Percentiles rank a stretch among this genome's conserved stretches.
phyloP scores from a whole-genome alignment of 1,140 invertebrate genomes.

The Lepeophtheirus salmonis region DNA sequence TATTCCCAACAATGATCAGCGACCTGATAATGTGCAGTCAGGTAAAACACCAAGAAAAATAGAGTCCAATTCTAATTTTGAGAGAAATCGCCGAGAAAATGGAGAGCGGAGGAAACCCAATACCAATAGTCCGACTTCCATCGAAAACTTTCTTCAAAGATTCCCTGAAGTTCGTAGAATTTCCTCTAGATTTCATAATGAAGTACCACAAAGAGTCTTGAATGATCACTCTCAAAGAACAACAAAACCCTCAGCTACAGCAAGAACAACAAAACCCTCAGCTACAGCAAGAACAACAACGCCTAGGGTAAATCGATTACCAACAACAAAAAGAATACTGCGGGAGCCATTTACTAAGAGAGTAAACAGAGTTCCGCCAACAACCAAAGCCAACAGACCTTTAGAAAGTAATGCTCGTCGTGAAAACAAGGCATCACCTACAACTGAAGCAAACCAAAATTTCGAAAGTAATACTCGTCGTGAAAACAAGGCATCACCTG shows the following conservation, averaged over 20 bases:
- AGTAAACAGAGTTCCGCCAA: not conserved
- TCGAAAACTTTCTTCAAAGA: slow-evolving; percentile 15
- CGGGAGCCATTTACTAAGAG: not conserved
- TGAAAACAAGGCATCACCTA: too few relatives aligned
- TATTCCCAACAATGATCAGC: too few relatives aligned
- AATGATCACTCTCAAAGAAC: not conserved
- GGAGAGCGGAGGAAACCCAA: not conserved
- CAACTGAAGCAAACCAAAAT: too few relatives aligned
- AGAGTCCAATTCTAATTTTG: not conserved
- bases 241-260: not conserved
- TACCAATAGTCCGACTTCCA: slow-evolving; percentile 1
- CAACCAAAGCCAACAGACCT: not conserved
- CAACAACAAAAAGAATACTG: slow-evolving; percentile 1
- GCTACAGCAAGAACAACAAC: not conserved
- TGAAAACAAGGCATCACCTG: too few relatives aligned
- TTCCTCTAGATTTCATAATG: slow-evolving; percentile 11
- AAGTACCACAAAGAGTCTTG: not conserved
- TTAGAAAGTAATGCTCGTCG: too few relatives aligned
- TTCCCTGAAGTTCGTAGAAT: slow-evolving; percentile 14
- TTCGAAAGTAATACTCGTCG: too few relatives aligned
- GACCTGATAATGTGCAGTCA: not conserved
- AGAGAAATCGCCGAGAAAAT: not conserved
- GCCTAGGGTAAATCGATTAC: not conserved
- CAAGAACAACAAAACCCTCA: not conserved
- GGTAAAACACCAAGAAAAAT: not conserved